Conservation (phyloP, 2,888 invertebrate species). For the Odontocerum albicorne region DNA sequence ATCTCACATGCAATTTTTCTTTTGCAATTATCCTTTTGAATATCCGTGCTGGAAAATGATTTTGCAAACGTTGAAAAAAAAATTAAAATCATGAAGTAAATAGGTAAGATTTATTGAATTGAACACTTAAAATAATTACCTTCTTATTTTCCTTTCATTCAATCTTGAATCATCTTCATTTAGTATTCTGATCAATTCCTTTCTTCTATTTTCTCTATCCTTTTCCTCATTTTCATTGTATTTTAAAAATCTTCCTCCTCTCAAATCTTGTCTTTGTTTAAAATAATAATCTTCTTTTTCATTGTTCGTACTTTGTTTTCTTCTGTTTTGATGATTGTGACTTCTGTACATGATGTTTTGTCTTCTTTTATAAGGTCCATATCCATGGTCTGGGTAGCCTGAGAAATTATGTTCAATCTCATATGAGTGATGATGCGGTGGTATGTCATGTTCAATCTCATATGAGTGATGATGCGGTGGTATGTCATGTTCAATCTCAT, state of each 20-base stretch:
- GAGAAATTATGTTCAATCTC: conserved; percentile 16
- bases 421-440: conserved; percentile 15
- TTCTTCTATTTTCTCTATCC: conserved; percentile 10
- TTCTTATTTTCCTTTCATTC: conserved; percentile 10
- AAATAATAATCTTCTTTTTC: neutral
- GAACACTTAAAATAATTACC: conserved; percentile 10
- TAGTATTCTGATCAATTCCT: conserved; percentile 4
- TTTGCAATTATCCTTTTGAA: conserved; percentile 27
- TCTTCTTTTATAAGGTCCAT: too few relatives aligned
- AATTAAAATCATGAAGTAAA: neutral
- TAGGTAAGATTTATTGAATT: neutral
- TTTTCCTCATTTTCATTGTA: conserved; percentile 2
- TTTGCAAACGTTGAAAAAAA: neutral
- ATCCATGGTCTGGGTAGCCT: conserved; percentile 9
- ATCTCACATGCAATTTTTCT: conserved; percentile 25
- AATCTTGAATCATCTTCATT: conserved; percentile 5
- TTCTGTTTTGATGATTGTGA: conserved; percentile 2
- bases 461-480: conserved; percentile 16
- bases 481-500: conserved; percentile 7
- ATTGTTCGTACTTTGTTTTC: neutral
- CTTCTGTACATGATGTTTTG: too few relatives aligned
- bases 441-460: conserved; percentile 3
- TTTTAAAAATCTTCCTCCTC: conserved; percentile 12
- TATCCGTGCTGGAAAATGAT: conserved; percentile 19
- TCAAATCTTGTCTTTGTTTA: conserved; percentile 4